Evolutionary conservation across 2,113 vertebrate genomes (phyloP), one percentile per base, ranked within the genome.

Genomic region (Dasypus novemcinctus): DNA sequence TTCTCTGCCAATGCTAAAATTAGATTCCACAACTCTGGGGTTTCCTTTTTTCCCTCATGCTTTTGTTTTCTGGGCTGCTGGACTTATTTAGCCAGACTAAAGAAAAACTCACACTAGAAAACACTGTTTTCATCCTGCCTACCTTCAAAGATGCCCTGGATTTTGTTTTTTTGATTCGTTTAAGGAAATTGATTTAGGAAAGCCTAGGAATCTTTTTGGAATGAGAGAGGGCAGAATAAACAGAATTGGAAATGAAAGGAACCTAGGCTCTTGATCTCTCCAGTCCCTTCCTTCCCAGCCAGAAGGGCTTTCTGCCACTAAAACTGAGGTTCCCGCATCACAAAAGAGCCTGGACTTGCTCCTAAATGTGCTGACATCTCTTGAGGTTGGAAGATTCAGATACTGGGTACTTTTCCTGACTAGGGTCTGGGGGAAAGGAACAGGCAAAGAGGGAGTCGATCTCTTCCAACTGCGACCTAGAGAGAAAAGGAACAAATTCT

Each of bases 401-500:
- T 93, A 78, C 8, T 69, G 81, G 92, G 74, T 68, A 64, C 68
- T 95, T 90, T 92, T 92, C 97, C 92, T 96, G 72, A 64, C 71
- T 43, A 95, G 84, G 75, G 68, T 61, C 54, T 38, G 21, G 76
- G 86, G 66, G 88, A 92, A 94, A 92, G 81, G 43, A 95, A 81
- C 43, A 95, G 91, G 93, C 81, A 93, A 68, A 69, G 64, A 95
- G 94, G 85, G 88, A 97, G 75, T 82, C 95, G 76, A 92, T 94
- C 96, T 97, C 96, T 97, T 95, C 95, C 96, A 97, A 94, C 97
- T 96, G 91, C 93, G 96, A 96, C 92, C 83, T 85, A 94, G 95
- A 96, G 90, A 97, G 82, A 96, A 96, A 97, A 88, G 96, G 97
- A 97, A 97, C 96, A 95, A 96, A 96, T 97, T 97, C 95, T 97